Evolutionary conservation across 2,797 vertebrate genomes (phyloP).

Genomic region (Macroramphosus scolopax): DNA sequence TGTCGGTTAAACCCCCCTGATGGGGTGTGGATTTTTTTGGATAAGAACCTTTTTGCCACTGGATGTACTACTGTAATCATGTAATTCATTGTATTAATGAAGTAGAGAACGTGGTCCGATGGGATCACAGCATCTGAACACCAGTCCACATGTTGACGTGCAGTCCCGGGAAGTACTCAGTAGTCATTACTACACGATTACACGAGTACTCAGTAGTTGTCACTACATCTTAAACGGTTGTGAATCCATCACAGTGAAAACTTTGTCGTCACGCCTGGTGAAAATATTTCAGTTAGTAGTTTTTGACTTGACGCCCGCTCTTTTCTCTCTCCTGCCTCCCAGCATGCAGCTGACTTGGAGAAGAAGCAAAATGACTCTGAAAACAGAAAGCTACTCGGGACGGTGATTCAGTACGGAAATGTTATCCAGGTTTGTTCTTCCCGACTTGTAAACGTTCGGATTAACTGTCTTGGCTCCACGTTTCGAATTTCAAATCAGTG

Average conservation of each 20-base stretch:
- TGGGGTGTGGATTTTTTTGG: conserved; percentile 8
- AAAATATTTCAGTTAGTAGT: not conserved
- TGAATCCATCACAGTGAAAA: no score
- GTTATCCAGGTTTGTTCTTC: conserved; percentile 88
- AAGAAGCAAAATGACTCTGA: conserved; percentile 99
- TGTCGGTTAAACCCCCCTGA: conserved; percentile 25
- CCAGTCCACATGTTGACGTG: no score
- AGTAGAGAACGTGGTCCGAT: no score
- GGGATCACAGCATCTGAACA: no score
- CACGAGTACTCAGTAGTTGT: no score
- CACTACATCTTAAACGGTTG: not conserved
- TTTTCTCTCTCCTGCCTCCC: conserved; percentile 23
- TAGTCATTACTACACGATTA: no score
- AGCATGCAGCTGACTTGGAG: conserved; percentile 97
- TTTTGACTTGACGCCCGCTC: not conserved
- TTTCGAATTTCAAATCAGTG: no score
- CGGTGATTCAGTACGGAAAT: conserved; percentile 94
- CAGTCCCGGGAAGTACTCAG: no score
- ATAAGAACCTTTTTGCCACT: conserved; percentile 6
- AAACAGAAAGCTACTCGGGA: conserved; percentile 93
- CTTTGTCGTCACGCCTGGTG: no score
- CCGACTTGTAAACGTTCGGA: not conserved
- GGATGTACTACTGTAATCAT: not conserved
- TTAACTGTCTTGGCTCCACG: no score
- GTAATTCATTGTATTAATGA: not conserved